Conservation (phyloP, 2,888 invertebrate genomes). For the Cantharis lateralis region DNA sequence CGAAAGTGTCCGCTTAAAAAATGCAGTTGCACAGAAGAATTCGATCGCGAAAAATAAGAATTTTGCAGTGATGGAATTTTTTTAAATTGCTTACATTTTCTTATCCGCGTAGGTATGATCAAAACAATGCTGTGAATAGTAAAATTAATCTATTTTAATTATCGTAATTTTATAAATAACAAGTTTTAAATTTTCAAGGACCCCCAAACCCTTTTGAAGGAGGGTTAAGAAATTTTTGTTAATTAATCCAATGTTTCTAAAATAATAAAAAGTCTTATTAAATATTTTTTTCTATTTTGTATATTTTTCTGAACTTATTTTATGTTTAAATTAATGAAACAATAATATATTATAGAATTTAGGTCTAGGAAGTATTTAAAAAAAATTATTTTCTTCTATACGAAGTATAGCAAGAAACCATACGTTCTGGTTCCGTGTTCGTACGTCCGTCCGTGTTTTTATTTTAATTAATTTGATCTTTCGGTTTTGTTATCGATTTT, state of each 20-base stretch:
- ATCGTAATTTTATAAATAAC: neutral
- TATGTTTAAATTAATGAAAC: too few relatives aligned
- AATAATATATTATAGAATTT: too few relatives aligned
- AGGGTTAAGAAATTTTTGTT: neutral
- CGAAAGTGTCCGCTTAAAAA: slow-evolving; percentile 50
- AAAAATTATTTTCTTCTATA: too few relatives aligned
- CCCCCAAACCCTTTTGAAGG: neutral
- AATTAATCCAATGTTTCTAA: neutral
- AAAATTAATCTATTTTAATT: neutral
- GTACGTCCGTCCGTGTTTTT: too few relatives aligned
- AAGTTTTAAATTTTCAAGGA: neutral
- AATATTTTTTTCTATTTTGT: neutral
- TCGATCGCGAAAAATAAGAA: neutral
- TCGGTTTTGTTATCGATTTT: too few relatives aligned
- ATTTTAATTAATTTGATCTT: too few relatives aligned
- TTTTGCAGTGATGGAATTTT: neutral
- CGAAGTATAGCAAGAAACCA: too few relatives aligned
- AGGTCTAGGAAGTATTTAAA: too few relatives aligned
- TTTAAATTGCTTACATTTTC: neutral
- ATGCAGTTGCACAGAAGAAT: slow-evolving; percentile 22
- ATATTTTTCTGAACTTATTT: too few relatives aligned
- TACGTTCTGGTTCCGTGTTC: too few relatives aligned
- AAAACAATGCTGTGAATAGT: neutral
- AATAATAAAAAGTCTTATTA: neutral
- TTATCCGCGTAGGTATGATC: neutral